phyloP scores from a whole-genome alignment of 2,113 vertebrate genomes.

The Xyrauchen texanus region DNA sequence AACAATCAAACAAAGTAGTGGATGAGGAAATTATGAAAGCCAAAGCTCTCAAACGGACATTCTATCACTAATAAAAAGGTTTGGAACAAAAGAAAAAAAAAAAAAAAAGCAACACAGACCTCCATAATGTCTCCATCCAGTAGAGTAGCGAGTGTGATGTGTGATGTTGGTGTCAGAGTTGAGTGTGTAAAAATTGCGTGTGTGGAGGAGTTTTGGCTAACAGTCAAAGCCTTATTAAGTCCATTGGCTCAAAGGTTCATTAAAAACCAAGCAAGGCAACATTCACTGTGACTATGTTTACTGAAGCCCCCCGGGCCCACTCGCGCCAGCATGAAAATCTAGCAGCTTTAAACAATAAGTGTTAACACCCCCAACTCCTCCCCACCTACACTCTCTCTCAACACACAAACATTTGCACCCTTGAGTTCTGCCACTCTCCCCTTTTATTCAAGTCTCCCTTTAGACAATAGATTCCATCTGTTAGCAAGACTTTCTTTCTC shows the following conservation, averaged over 20 bases:
- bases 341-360: constrained; percentile 71
- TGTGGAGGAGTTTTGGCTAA: constrained; percentile 64
- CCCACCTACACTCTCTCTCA: constrained; percentile 18
- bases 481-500: constrained; percentile 67
- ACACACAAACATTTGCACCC: neutral
- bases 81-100: neutral
- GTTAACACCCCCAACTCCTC: constrained; percentile 54
- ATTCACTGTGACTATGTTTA: constrained; percentile 77
- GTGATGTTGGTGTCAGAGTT: constrained; percentile 33
- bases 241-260: constrained; percentile 75
- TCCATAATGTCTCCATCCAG: constrained; percentile 12
- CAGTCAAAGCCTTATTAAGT: constrained; percentile 74
- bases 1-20: too few species aligned
- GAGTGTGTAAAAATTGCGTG: constrained; percentile 9
- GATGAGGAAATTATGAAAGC: neutral
- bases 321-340: constrained; percentile 58
- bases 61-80: neutral
- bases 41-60: neutral
- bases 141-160: constrained; percentile 18
- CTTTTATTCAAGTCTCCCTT: constrained; percentile 45
- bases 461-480: constrained; percentile 77
- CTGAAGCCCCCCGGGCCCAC: constrained; percentile 56
- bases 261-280: constrained; percentile 75
- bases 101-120: neutral
- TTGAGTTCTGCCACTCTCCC: constrained; percentile 27